Conservation (phyloP, 1,140 invertebrate species). For the Cylas formicarius region DNA sequence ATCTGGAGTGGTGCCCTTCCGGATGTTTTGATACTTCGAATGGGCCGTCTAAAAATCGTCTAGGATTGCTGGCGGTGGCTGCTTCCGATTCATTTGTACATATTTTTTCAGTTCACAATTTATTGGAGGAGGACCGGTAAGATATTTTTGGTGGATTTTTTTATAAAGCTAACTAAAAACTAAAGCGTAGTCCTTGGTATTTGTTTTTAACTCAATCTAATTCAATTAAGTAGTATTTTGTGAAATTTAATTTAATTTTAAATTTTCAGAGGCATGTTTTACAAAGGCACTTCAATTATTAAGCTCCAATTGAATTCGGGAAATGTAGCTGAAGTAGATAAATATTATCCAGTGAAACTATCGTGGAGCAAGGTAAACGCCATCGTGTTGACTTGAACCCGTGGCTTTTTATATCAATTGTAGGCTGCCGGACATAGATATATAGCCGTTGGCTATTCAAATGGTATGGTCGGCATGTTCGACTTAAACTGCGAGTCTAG, state of each 20-base stretch:
- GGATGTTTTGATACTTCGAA: slow-evolving; percentile 46
- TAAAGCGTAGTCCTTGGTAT: too few relatives aligned
- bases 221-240: too few relatives aligned
- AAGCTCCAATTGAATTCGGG: slow-evolving; percentile 30
- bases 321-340: slow-evolving; percentile 9
- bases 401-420: slow-evolving; percentile 9
- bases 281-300: slow-evolving; percentile 34
- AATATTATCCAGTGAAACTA: slow-evolving; percentile 33
- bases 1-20: slow-evolving; percentile 67
- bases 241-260: too few relatives aligned
- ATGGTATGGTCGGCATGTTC: slow-evolving; percentile 34
- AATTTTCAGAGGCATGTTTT: slow-evolving; percentile 29
- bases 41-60: slow-evolving; percentile 42
- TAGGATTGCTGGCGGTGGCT: slow-evolving; percentile 61
- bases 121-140: slow-evolving; percentile 21
- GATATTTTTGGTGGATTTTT: too few relatives aligned
- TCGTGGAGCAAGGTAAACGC: slow-evolving; percentile 39
- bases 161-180: too few relatives aligned
- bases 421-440: slow-evolving; percentile 31
- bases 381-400: slow-evolving; percentile 2
- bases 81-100: slow-evolving; percentile 55
- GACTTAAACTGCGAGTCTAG: slow-evolving; percentile 20
- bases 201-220: too few relatives aligned
- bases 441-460: slow-evolving; percentile 35
- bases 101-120: slow-evolving; percentile 51